Percentiles rank a stretch among this genome's conserved stretches.
Conservation (phyloP, 2,797 vertebrate genomes). For the Coranthus polyacanthus region DNA sequence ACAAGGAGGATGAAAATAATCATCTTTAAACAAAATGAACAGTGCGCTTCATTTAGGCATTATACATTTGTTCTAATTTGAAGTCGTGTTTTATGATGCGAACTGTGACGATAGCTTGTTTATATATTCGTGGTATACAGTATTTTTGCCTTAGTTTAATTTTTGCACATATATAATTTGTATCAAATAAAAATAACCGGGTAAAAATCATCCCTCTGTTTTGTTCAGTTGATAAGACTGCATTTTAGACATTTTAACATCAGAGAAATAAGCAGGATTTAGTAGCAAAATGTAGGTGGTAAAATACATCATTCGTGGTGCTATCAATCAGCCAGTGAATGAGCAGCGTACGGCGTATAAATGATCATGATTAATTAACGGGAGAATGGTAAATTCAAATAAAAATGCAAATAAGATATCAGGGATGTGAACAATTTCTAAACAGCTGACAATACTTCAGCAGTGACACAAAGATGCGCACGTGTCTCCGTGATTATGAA, state of each 20-base stretch:
- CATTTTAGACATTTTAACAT: too few relatives aligned
- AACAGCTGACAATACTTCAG: neutral
- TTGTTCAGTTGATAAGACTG: too few relatives aligned
- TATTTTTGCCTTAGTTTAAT: too few relatives aligned
- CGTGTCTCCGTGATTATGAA: constrained; percentile 4
- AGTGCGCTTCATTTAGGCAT: constrained; percentile 15
- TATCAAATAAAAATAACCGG: too few relatives aligned
- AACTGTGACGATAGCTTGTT: neutral
- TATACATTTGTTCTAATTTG: neutral
- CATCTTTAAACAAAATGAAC: constrained; percentile 23
- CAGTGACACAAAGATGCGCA: neutral
- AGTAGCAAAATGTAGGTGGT: too few relatives aligned
- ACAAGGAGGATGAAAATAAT: constrained; percentile 41
- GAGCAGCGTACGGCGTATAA: too few relatives aligned
- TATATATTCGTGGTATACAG: neutral
- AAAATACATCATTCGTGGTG: too few relatives aligned
- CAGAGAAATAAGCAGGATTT: too few relatives aligned
- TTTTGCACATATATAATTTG: too few relatives aligned
- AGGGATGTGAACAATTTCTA: neutral
- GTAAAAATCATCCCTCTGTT: too few relatives aligned
- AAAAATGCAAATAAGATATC: constrained; percentile 2
- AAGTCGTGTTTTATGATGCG: constrained; percentile 1
- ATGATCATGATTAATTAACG: neutral
- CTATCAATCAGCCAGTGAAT: too few relatives aligned
- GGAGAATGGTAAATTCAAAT: constrained; percentile 1